These are phyloP conservation scores for Mantis religiosa DNA, from an alignment of 2,888 invertebrate genomes.

Conservation along the genomic window DNA sequence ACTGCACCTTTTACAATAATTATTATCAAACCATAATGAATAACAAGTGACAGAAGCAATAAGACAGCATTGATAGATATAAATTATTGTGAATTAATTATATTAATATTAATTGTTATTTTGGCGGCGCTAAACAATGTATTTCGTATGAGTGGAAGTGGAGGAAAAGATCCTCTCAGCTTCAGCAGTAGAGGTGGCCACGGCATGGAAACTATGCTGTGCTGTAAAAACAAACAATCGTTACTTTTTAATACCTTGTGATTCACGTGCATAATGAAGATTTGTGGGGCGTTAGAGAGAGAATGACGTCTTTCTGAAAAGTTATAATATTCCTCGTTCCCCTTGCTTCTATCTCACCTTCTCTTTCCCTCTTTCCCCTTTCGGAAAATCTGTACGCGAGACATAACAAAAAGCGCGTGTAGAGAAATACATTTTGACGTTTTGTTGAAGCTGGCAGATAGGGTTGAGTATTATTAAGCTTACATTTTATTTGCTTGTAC, in stretches of 20 bases:
- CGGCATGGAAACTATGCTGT: neutral
- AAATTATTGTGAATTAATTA: no score
- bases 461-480: constrained; percentile 5
- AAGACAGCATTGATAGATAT: no score
- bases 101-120: no score
- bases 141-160: no score
- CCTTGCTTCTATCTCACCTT: neutral
- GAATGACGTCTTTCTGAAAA: constrained; percentile 19
- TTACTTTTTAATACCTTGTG: constrained; percentile 29
- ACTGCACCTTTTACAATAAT: no score
- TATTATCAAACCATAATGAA: no score
- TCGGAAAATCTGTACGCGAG: constrained; percentile 12
- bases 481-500: constrained; percentile 8
- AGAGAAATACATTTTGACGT: constrained; percentile 14
- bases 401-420: constrained; percentile 4
- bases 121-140: no score
- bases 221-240: constrained; percentile 21
- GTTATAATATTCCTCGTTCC: constrained; percentile 7
- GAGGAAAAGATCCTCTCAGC: neutral
- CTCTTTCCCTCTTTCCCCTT: neutral
- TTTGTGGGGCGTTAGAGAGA: constrained; percentile 24
- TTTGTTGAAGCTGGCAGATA: constrained; percentile 34
- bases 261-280: constrained; percentile 28
- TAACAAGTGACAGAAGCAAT: no score
- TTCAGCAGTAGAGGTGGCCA: neutral